Percentiles rank a stretch among this genome's conserved stretches.
Conservation (phyloP, 2,888 invertebrate genomes). For the Caenorhabditis imperialis region DNA sequence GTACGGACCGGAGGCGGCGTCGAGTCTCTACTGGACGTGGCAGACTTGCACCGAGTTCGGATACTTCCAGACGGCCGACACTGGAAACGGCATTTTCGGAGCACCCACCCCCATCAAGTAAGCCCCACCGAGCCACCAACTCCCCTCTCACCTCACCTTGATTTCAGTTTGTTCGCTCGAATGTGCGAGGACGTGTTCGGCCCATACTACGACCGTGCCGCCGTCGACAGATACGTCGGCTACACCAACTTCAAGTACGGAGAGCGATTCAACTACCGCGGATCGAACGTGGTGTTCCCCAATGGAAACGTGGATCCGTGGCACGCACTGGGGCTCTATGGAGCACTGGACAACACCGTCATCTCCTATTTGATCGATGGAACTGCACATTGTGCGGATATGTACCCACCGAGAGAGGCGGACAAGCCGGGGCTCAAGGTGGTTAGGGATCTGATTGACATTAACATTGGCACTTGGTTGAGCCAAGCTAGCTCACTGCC, state of each 20-base stretch:
- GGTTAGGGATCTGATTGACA: conserved; percentile 37
- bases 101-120: conserved; percentile 62
- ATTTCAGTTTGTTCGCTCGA: conserved; percentile 58
- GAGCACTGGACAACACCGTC: conserved; percentile 15
- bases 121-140: no score
- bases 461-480: conserved; percentile 43
- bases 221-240: conserved; percentile 27
- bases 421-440: conserved; percentile 49
- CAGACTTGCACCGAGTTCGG: conserved; percentile 97
- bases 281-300: conserved; percentile 63
- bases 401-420: conserved; percentile 61
- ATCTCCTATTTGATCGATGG: conserved; percentile 51
- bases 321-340: conserved; percentile 59
- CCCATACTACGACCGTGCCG: not conserved
- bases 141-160: no score
- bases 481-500: not conserved
- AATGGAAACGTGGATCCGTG: conserved; percentile 65
- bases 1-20: conserved; percentile 19
- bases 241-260: conserved; percentile 58
- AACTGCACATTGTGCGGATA: conserved; percentile 70
- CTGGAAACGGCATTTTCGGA: conserved; percentile 70
- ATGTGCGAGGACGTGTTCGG: conserved; percentile 67
- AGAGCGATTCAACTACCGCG: conserved; percentile 51
- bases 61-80: conserved; percentile 90
- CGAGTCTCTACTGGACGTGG: conserved; percentile 88